A percentile compares a stretch with the other conserved stretches of the same genome.
Conservation (phyloP, 2,888 invertebrate species). For the Pandemis heparana region DNA sequence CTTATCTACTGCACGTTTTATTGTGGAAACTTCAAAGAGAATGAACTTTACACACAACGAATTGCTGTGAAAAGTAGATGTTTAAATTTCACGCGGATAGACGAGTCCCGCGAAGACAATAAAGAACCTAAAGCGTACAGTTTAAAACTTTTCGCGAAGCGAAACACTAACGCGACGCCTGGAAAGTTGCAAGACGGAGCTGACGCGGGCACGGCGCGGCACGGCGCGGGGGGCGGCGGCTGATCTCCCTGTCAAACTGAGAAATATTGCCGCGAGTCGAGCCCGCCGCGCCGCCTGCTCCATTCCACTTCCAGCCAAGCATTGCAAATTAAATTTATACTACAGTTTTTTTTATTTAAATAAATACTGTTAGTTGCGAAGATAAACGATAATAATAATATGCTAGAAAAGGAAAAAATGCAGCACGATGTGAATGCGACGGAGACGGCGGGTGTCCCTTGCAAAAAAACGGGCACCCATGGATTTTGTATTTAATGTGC, state of each 20-base stretch:
- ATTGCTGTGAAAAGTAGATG: constrained; percentile 66
- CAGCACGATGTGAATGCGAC: no score
- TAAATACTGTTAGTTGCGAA: neutral
- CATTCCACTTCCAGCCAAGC: constrained; percentile 25
- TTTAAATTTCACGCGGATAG: constrained; percentile 73
- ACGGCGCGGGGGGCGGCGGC: constrained; percentile 52
- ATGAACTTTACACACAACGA: constrained; percentile 61
- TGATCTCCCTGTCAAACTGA: constrained; percentile 77
- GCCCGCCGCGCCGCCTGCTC: constrained; percentile 56
- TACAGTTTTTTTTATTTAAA: neutral
- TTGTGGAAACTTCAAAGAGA: constrained; percentile 59
- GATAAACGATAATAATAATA: neutral
- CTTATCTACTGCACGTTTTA: constrained; percentile 50
- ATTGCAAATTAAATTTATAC: constrained; percentile 36
- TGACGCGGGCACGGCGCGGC: constrained; percentile 60
- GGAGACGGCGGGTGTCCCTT: no score
- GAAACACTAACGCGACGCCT: constrained; percentile 71
- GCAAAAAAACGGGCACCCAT: no score
- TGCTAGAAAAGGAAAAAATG: no score
- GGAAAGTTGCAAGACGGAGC: constrained; percentile 75
- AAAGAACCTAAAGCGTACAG: constrained; percentile 80
- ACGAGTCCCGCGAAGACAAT: constrained; percentile 73
- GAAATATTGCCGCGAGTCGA: constrained; percentile 73
- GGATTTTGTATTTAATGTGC: no score
- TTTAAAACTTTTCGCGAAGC: constrained; percentile 77